These are phyloP conservation scores for Ascaphus truei DNA, from an alignment of 2,113 vertebrate species.

Conservation along the genomic window DNA sequence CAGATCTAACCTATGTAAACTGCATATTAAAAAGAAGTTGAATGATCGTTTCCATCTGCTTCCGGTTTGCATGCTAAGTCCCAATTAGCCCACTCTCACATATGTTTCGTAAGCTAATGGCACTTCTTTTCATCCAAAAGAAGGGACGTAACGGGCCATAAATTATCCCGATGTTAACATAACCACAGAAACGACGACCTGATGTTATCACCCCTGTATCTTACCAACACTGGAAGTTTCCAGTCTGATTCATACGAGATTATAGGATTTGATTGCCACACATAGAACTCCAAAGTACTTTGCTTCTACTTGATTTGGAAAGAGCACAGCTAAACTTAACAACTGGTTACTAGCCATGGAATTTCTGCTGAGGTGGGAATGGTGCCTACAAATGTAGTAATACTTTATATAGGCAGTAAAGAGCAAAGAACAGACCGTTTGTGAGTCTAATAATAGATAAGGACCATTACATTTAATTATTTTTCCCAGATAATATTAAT, in stretches of 20 bases:
- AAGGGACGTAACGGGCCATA: conserved; percentile 49
- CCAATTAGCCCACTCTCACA: conserved; percentile 69
- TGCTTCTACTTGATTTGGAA: conserved; percentile 59
- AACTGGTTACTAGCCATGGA: conserved; percentile 56
- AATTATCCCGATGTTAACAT: conserved; percentile 74
- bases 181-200: conserved; percentile 64
- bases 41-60: conserved; percentile 67
- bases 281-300: conserved; percentile 47
- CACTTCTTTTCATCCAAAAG: conserved; percentile 48
- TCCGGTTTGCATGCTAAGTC: conserved; percentile 68
- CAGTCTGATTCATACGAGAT: conserved; percentile 60
- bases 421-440: conserved; percentile 51
- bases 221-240: conserved; percentile 56
- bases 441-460: conserved; percentile 31
- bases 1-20: background rate
- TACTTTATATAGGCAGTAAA: conserved; percentile 44
- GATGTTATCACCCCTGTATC: conserved; percentile 65
- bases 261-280: conserved; percentile 65
- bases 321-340: conserved; percentile 66
- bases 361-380: conserved; percentile 56
- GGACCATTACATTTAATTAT: background rate
- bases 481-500: no score
- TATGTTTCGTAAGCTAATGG: conserved; percentile 61
- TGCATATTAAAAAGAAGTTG: background rate
- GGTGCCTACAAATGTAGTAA: conserved; percentile 60